Evolutionary conservation across 2,888 invertebrate genomes (phyloP).

Genomic region (Andrena fulva): DNA sequence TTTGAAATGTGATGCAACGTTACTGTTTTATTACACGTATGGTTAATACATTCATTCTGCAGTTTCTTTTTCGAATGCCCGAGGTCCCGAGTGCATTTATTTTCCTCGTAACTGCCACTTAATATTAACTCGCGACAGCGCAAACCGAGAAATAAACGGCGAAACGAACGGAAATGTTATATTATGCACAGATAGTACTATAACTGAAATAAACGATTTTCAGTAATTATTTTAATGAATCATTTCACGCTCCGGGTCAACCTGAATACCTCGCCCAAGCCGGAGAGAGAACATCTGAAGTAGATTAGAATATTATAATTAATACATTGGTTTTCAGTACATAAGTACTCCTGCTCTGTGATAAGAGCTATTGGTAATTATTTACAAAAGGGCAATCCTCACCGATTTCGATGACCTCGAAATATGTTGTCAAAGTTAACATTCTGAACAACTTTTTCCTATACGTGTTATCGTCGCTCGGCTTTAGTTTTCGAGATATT

Average conservation of each 20-base stretch:
- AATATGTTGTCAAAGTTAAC: too few species aligned
- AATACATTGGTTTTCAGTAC: neutral
- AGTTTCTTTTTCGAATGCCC: conserved; percentile 16
- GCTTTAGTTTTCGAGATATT: too few species aligned
- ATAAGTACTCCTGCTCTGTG: conserved; percentile 2
- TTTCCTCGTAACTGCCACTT: conserved; percentile 51
- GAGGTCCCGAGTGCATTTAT: conserved; percentile 42
- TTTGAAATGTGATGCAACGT: conserved; percentile 35
- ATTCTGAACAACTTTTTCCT: too few species aligned
- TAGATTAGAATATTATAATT: neutral
- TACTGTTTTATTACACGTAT: conserved; percentile 25
- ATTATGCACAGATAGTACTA: conserved; percentile 60
- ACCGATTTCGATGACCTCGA: too few species aligned
- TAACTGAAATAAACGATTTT: conserved; percentile 61
- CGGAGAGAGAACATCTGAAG: neutral
- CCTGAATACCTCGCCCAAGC: neutral
- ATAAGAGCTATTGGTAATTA: neutral
- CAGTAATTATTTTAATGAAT: conserved; percentile 37
- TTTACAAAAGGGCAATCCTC: too few species aligned
- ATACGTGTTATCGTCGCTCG: too few species aligned
- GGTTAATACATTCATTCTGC: conserved; percentile 13
- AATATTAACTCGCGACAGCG: conserved; percentile 36
- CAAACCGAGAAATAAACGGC: conserved; percentile 39
- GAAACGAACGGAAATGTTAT: conserved; percentile 47
- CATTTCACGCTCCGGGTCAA: conserved; percentile 3